These are phyloP conservation scores for Hesperia comma DNA, from an alignment of 2,888 invertebrate genomes.

Conservation along the genomic window DNA sequence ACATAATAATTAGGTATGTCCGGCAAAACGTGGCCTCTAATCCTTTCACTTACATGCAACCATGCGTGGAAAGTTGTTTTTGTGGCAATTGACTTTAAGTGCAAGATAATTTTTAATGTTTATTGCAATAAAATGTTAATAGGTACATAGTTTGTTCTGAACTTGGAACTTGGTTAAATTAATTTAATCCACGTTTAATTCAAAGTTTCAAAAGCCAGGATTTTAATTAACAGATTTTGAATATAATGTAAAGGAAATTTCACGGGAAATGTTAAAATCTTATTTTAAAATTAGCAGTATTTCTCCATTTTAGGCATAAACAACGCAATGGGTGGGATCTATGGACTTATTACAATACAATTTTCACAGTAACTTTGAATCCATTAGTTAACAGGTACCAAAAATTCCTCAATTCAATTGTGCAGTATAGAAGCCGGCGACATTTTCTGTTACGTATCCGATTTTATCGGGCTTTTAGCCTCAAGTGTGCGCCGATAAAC, in stretches of 20 bases:
- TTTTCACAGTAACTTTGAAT: no score
- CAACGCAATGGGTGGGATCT: no score
- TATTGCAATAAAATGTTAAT: neutral
- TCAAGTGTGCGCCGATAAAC: conserved; percentile 16
- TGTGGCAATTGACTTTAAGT: neutral
- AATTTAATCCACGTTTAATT: no score
- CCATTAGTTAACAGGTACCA: no score
- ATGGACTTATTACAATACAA: no score
- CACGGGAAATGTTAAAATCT: no score
- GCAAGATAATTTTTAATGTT: neutral
- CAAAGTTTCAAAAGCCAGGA: no score
- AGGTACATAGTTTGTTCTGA: neutral
- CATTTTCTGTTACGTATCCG: conserved; percentile 20
- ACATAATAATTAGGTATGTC: neutral
- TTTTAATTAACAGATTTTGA: no score
- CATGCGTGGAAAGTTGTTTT: neutral
- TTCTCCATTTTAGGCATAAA: no score
- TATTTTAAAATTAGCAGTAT: no score
- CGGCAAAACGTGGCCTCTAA: neutral
- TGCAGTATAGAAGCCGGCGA: neutral
- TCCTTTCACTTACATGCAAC: neutral
- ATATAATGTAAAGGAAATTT: no score
- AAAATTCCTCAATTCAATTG: neutral
- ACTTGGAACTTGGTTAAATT: neutral
- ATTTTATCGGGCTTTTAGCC: conserved; percentile 32